Base-by-base conservation (phyloP, 2,113 vertebrate species). In the Carlito syrichta region DNA sequence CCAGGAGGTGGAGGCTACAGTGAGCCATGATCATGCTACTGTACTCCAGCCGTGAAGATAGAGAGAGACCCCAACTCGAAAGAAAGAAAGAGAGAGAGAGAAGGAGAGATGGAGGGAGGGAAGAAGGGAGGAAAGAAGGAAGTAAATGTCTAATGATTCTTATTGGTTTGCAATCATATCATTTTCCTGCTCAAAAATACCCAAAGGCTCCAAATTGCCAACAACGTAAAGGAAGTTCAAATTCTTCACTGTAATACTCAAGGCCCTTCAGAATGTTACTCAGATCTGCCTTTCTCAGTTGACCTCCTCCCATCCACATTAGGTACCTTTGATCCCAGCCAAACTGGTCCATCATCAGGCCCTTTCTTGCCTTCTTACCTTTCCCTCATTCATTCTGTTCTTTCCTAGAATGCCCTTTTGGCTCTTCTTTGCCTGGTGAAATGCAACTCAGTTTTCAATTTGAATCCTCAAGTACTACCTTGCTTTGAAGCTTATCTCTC, bases 161-260 rank as follows among this genome's bases (percentile, higher is more conserved):
- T 45, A 56, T 10, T 45, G 45, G 13, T 45, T 77, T 38, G 35
- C 63, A 52, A 43, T 16, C 78, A 89, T 27, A 30, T 52, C 30
- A 17, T 40, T 71, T 92, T 92, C n/a, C 58, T 94, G 38, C 79
- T 89, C 38, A 58, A 77, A 94, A 92, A 78, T 86, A 66, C 66
- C 19, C 2, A 3, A 92, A 74, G 69, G 1, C 60, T 94, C 48
- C 71, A 69, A 77, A 52, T 54, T 69, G 32, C 73, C 54, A 54
- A 30, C 40, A 43, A 30, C 52, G 17, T 45, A 83, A 79, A 79
- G 52, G 56, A 93, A 96, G 32, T 22, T 38, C 13, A 25, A 0
- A 40, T 52, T 66, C 40, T 58, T 63, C 60, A 20, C 66, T 22
- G 22, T 48, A 23, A 77, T 48, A 43, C 45, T 84, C 69, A 60